Evolutionary conservation across 2,888 invertebrate species (phyloP).

Genomic region (Lithophane leautieri): DNA sequence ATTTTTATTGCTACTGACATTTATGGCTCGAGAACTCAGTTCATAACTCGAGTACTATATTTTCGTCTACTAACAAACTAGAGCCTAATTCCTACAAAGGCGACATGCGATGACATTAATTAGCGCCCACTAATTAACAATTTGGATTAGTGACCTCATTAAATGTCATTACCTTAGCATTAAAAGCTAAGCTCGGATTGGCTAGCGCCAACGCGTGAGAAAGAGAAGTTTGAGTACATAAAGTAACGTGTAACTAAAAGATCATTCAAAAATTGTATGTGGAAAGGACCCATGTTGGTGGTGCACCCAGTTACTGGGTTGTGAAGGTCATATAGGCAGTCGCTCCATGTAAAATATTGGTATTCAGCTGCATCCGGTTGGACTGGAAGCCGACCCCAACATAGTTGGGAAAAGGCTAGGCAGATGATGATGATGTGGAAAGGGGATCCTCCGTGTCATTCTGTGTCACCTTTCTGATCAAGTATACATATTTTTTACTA

Average conservation of each 20-base stretch:
- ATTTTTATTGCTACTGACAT: no score
- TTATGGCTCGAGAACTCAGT: no score
- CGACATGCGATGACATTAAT: constrained; percentile 16
- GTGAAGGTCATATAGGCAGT: no score
- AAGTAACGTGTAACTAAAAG: background rate
- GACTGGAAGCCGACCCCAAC: no score
- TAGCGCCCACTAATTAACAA: constrained; percentile 21
- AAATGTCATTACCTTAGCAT: constrained; percentile 3
- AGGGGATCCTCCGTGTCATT: background rate
- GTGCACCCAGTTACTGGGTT: no score
- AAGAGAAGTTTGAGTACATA: background rate
- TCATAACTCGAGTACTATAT: no score
- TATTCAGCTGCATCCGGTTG: no score
- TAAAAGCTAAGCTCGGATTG: background rate
- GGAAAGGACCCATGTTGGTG: no score
- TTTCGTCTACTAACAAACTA: background rate
- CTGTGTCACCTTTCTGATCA: background rate
- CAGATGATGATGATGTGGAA: no score
- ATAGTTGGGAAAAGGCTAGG: no score
- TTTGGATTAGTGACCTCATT: constrained; percentile 9
- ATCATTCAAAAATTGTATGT: background rate
- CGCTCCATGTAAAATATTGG: no score
- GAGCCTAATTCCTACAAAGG: background rate
- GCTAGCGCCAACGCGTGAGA: background rate
- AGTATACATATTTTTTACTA: no score